phyloP scores from a whole-genome alignment of 2,888 invertebrate genomes.

The Nomada flava region DNA sequence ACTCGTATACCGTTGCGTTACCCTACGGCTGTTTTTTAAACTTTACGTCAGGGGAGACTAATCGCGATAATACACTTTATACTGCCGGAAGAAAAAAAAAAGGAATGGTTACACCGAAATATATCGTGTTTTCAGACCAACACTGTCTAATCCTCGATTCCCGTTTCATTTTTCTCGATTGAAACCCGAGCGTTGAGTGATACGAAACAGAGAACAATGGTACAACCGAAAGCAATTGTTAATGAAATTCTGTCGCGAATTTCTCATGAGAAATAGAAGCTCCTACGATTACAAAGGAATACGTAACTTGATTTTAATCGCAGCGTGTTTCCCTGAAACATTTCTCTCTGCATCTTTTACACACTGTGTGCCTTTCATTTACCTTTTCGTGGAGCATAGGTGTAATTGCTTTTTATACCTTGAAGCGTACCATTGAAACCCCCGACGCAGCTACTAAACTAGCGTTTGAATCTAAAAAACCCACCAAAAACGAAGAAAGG shows the following conservation, averaged over 20 bases:
- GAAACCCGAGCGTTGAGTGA: neutral
- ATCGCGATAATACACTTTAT: conserved; percentile 34
- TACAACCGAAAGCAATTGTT: conserved; percentile 5
- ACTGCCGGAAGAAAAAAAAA: conserved; percentile 40
- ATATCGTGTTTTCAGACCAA: conserved; percentile 7
- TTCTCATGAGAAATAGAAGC: conserved; percentile 15
- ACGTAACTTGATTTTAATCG: neutral
- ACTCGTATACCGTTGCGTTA: conserved; percentile 37
- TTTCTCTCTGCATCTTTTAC: neutral
- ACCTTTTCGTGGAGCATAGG: neutral
- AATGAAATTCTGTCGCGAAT: conserved; percentile 8
- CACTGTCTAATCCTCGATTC: conserved; percentile 10
- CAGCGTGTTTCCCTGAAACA: neutral
- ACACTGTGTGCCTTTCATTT: neutral
- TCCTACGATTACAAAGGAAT: conserved; percentile 21
- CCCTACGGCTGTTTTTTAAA: conserved; percentile 36
- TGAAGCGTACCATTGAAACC: conserved; percentile 8
- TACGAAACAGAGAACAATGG: conserved; percentile 13
- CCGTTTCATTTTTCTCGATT: neutral
- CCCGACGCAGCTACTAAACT: neutral
- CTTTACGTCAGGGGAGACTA: conserved; percentile 23
- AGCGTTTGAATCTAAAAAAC: neutral
- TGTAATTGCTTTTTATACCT: conserved; percentile 8
- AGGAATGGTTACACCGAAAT: conserved; percentile 14
- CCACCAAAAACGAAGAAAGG: neutral